Evolutionary conservation across 1,140 invertebrate genomes (phyloP).

Genomic region (Druon quercuslanigerum): DNA sequence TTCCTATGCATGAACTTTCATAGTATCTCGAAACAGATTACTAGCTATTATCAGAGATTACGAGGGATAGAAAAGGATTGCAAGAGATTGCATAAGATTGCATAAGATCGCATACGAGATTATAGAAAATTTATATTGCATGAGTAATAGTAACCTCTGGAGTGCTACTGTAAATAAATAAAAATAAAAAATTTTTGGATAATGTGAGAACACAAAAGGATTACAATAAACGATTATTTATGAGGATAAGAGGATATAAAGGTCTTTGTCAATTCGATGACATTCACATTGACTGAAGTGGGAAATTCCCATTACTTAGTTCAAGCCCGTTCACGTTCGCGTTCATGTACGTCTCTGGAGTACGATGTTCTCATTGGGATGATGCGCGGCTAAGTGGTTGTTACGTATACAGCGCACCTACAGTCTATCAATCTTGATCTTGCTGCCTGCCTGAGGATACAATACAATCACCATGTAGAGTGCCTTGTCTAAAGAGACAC

Average conservation of each 20-base stretch:
- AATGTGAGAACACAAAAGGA: too few species aligned
- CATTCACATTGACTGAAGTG: constrained; percentile 27
- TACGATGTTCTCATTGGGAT: constrained; percentile 66
- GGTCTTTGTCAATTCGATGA: constrained; percentile 12
- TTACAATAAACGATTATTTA: neutral
- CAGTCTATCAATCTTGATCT: constrained; percentile 68
- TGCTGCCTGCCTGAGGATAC: constrained; percentile 34
- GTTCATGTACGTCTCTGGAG: constrained; percentile 32
- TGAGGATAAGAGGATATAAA: constrained; percentile 16
- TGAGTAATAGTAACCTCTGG: too few species aligned
- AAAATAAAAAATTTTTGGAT: too few species aligned
- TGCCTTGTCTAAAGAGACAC: constrained; percentile 36
- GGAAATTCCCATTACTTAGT: constrained; percentile 45
- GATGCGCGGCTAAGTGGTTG: constrained; percentile 69
- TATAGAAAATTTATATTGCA: too few species aligned
- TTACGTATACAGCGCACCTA: constrained; percentile 57
- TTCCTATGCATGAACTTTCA: too few species aligned
- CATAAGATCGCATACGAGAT: too few species aligned
- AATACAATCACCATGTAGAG: constrained; percentile 38
- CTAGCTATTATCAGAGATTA: too few species aligned
- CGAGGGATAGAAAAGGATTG: too few species aligned
- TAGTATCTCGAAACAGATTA: too few species aligned
- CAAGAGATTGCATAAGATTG: too few species aligned
- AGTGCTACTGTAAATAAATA: too few species aligned
- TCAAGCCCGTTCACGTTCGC: neutral